Evolutionary conservation across 1,140 invertebrate species (phyloP), one percentile per base, ranked within the genome.

Genomic region (Lordiphosa mommai): DNA sequence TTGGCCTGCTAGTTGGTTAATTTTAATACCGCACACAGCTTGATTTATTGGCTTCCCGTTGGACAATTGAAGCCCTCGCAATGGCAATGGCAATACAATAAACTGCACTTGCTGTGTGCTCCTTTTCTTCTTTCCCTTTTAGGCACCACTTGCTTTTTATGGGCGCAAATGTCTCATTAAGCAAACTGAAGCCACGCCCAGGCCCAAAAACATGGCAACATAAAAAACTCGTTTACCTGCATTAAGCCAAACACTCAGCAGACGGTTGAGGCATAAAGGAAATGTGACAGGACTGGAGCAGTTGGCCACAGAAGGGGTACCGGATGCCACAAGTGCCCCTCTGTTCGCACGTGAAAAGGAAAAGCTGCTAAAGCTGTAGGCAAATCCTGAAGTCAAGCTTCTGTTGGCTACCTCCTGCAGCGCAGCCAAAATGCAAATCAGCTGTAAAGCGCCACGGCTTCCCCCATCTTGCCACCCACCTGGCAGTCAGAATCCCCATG

Each of bases 201-300:
- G 14, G 10, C 29, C 43, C 32, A 46, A 20, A 29, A 32, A 29
- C 30, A 34, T 49, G 70, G 70, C 55, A 63, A 67, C 66, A 80
- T 80, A 80, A 80, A 80, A 80, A 80, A 76, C 76, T 80, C 76
- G 76, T 80, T 80, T 80, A 84, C 76, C 76, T 80, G 76, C 76
- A 82, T 82, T 82, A 80, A 76, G 71, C 71, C 71, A 80, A 80
- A 82, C 76, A 80, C 76, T 80, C 76, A 68, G 51, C 76, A 76
- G 76, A 82, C 71, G 66, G 50, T 71, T 82, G 32, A 37, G 59
- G 76, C 71, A 82, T 82, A 82, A 82, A 76, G 76, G 71, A 71
- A 80, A 80, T 80, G 76, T 80, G 76, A 80, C 76, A 82, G 41
- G 43, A 40, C 23, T 10, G 13, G 4, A 12, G 41, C 13, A 7